Evolutionary conservation across 1,140 invertebrate genomes (phyloP), one percentile per base, ranked within the genome.

Genomic region (Camponotus floridanus): DNA sequence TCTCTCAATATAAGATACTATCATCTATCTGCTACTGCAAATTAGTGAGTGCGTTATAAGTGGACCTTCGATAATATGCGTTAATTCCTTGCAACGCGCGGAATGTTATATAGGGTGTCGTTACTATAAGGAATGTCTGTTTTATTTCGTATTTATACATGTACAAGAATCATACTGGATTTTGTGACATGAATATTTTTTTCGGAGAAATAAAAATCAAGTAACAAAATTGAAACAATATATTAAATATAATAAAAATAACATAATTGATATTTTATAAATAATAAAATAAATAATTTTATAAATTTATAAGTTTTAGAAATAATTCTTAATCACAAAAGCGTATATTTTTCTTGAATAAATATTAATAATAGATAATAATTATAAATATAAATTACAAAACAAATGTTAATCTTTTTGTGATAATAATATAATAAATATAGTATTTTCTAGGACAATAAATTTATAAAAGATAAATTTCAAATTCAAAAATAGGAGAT

Each of bases 61-160:
- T 57, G 62, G 61, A 31, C 36, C 87, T 79, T 76, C 74, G 57
- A 89, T 84, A 39, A 65, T 15, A 13, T 21, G 68, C 67, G 85
- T 45, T 90, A 90, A 90, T 89, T 90, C 51, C 8, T 8, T 85
- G 31, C 85, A 84, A 89, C 51, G 70, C 57, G 83, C 68, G 65
- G 21, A 48, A 36, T n/a, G 15, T 42, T 81, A 45, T 26, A 36
- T 7, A 42, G 21, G 15, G 5, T 70, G 45, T 73, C 36, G 8
- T 5, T 51, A 26, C 39, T 9, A 45, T 45, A 8, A 1, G 0
- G n/a, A 33, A 45, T 79, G 33, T 1, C 7, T 42, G 21, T 59
- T 42, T 70, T 15, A 26, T 26, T 26, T 26, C 26, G 26, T 26
- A 26, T 26, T 1, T 26, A 26, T 26, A 26, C 26, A 26, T 26